Percentiles rank a stretch among this genome's conserved stretches.
Evolutionary conservation across 2,113 vertebrate genomes (phyloP).

Genomic region (Corythoichthys haematopterus): DNA sequence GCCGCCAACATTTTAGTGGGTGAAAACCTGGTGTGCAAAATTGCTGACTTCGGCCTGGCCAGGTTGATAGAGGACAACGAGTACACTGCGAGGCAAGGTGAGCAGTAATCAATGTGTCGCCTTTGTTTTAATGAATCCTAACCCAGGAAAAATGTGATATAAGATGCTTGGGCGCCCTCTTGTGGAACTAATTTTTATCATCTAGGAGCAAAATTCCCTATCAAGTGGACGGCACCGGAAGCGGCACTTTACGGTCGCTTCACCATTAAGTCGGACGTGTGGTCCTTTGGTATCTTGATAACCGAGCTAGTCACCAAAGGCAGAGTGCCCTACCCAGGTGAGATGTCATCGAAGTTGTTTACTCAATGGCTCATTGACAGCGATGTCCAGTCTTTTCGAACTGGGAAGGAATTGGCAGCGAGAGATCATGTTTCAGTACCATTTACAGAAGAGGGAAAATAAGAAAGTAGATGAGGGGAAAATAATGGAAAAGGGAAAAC

Average conservation of each 20-base stretch:
- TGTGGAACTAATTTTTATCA: constrained; percentile 16
- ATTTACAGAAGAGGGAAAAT: no score
- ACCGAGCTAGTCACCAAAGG: constrained; percentile 93
- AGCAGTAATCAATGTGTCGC: neutral
- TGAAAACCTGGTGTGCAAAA: constrained; percentile 94
- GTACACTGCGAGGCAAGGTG: constrained; percentile 93
- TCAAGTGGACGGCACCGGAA: constrained; percentile 95
- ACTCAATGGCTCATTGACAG: neutral
- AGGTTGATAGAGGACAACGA: constrained; percentile 96
- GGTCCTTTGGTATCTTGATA: constrained; percentile 93
- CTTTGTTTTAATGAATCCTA: no score
- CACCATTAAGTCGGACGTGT: constrained; percentile 95
- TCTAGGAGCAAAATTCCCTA: constrained; percentile 93
- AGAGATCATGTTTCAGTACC: no score
- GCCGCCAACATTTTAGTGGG: constrained; percentile 94
- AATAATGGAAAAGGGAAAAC: no score
- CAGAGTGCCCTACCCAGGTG: constrained; percentile 93
- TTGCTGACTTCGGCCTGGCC: constrained; percentile 94
- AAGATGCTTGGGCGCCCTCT: constrained; percentile 22
- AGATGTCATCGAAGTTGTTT: constrained; percentile 19
- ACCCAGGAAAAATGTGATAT: no score
- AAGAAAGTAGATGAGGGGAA: neutral
- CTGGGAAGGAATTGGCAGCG: no score
- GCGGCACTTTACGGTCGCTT: constrained; percentile 91
- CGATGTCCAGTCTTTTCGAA: no score